Base-by-base conservation (phyloP, 2,888 invertebrate genomes). In the Lycaena phlaeas region DNA sequence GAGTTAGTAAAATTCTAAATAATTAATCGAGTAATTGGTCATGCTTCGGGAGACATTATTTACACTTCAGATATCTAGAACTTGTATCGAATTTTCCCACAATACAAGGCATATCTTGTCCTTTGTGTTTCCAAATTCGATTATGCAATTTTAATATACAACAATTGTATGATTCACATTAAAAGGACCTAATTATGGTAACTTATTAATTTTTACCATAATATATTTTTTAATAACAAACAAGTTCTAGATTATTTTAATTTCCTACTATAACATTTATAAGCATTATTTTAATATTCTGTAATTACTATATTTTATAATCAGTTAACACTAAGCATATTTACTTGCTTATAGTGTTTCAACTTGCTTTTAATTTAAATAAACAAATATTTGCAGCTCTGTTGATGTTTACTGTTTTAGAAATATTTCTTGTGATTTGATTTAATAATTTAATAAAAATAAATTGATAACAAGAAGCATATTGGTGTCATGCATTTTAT, bases 1-100 rank as follows among this genome's bases (percentile, higher is more conserved):
- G 11, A 28, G 14, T 29, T 14, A 11, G 14, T 17, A n/a, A 5
- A 15, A 15, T 29, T 26, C 25, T 26, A 12, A 4, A 14, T 15
- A 22, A 9, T n/a, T 26, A 17, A n/a, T n/a, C n/a, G n/a, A n/a
- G n/a, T n/a, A n/a, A 38, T 38, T 40, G 37, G 38, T 41, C 39
- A 40, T 30, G 38, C 34, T 34, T 22, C 25, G 29, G 28, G 27
- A 31, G 30, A 38, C 42, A 45, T 36, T 50, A 50, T 50, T 50
- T 50, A 50, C 46, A 48, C 27, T 6, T 26, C 31, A 25, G 17
- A 11, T 17, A 15, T 17, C 9, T 12, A 31, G 17, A 40, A 40
- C 43, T 43, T 49, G 14, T 42, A 38, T 40, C 37, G 27, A 43
- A 46, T 31, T 36, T 40, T 42, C 38, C 40, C 29, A 27, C 43